phyloP scores from a whole-genome alignment of 53 echinoderm and acorn worm genomes.

The Echinarachnius parma region DNA sequence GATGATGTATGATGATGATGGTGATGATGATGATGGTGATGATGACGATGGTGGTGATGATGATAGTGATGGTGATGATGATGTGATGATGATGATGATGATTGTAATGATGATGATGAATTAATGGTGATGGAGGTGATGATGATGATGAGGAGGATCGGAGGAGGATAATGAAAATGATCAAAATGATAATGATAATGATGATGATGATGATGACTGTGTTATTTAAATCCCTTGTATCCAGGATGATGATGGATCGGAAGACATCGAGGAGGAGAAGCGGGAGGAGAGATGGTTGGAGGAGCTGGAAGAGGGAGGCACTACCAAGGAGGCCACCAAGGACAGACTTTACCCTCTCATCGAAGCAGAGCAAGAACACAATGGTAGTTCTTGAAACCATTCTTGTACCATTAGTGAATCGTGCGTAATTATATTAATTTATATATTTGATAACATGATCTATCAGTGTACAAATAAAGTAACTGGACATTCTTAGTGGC shows the following conservation, averaged over 20 bases:
- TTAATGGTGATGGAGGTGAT: not conserved
- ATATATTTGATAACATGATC: too few relatives aligned
- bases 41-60: conserved; percentile 37
- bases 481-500: too few relatives aligned
- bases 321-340: conserved; percentile 10
- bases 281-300: conserved; percentile 43
- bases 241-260: conserved; percentile 19
- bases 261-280: conserved; percentile 31
- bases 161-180: conserved; percentile 25
- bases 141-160: conserved; percentile 37
- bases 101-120: not conserved
- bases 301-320: conserved; percentile 20
- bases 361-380: conserved; percentile 4
- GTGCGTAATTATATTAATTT: not conserved
- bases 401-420: not conserved
- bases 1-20: not conserved
- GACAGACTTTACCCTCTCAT: conserved; percentile 1
- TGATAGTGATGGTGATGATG: conserved; percentile 29
- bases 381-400: not conserved
- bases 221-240: not conserved
- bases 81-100: conserved; percentile 4
- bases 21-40: conserved; percentile 38
- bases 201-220: not conserved
- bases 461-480: too few relatives aligned
- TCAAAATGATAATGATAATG: conserved; percentile 24